Evolutionary conservation across 1,140 invertebrate species (phyloP).

Genomic region (Aphis craccivora): DNA sequence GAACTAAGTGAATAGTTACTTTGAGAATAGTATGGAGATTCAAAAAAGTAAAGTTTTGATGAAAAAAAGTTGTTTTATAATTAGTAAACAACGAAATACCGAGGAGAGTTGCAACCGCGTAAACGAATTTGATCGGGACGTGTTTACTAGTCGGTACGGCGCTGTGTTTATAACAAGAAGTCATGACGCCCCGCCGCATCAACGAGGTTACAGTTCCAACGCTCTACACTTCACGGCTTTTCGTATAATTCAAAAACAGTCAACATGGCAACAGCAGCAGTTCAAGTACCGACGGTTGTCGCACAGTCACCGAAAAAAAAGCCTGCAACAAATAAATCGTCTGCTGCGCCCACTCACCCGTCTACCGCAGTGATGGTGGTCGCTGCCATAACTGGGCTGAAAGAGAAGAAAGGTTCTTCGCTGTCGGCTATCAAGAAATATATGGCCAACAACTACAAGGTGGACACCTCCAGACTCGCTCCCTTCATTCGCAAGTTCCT

Average conservation of each 20-base stretch:
- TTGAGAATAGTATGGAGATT: not conserved
- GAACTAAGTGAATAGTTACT: not conserved
- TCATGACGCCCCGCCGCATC: too few species aligned
- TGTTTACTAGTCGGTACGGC: not conserved
- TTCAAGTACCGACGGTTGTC: too few species aligned
- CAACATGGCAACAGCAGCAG: too few species aligned
- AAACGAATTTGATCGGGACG: not conserved
- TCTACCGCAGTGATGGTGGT: not conserved
- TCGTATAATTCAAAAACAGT: too few species aligned
- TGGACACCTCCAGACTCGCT: constrained; percentile 65
- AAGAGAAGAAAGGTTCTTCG: constrained; percentile 61
- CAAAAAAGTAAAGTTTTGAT: not conserved
- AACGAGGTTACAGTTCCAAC: too few species aligned
- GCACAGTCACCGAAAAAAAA: too few species aligned
- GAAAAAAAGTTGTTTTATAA: not conserved
- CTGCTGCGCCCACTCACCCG: too few species aligned
- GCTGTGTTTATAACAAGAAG: accelerated
- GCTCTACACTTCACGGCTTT: too few species aligned
- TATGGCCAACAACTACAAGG: constrained; percentile 65
- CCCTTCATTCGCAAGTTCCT: constrained; percentile 65
- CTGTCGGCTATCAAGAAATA: constrained; percentile 70
- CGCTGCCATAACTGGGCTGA: not conserved
- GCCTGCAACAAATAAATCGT: too few species aligned
- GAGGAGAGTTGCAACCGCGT: not conserved
- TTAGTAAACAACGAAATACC: not conserved